These are phyloP conservation scores for Myodes glareolus DNA, from an alignment of 2,113 vertebrate genomes.

Conservation along the genomic window DNA sequence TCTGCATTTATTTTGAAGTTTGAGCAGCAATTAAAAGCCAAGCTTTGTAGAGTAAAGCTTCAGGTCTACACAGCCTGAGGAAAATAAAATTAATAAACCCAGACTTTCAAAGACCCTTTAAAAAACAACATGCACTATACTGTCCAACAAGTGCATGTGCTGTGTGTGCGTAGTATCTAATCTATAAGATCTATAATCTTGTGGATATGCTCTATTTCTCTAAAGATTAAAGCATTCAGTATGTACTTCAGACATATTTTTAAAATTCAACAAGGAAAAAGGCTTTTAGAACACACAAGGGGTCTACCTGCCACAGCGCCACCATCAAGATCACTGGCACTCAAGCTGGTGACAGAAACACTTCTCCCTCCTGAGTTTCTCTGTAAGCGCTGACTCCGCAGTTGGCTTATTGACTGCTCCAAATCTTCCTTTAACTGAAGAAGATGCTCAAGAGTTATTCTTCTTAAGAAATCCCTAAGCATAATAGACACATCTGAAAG, in stretches of 20 bases:
- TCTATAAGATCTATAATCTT: background rate
- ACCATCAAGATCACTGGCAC: conserved; percentile 92
- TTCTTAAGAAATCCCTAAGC: conserved; percentile 47
- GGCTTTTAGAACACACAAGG: conserved; percentile 11
- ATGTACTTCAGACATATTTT: background rate
- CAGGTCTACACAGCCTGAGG: background rate
- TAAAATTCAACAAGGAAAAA: background rate
- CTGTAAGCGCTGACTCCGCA: conserved; percentile 88
- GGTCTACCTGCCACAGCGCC: conserved; percentile 87
- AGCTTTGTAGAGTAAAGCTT: background rate
- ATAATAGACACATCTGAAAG: conserved; percentile 20
- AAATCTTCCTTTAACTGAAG: conserved; percentile 93
- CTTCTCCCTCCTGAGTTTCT: conserved; percentile 86
- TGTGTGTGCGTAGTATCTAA: background rate
- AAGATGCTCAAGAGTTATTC: conserved; percentile 69
- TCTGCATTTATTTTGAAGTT: conserved; percentile 32
- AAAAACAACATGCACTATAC: background rate
- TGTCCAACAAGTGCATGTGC: background rate
- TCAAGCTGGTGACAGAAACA: conserved; percentile 91
- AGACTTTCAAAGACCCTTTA: background rate
- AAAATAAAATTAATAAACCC: background rate
- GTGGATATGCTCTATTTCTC: background rate
- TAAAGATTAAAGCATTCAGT: background rate
- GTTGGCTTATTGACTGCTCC: conserved; percentile 93
- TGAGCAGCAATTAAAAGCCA: background rate